Evolutionary conservation across 30 jellyfish, hydroid and myxozoan species (phyloP), one percentile per base, ranked within the genome.

Genomic region (Chironex yamaguchii): DNA sequence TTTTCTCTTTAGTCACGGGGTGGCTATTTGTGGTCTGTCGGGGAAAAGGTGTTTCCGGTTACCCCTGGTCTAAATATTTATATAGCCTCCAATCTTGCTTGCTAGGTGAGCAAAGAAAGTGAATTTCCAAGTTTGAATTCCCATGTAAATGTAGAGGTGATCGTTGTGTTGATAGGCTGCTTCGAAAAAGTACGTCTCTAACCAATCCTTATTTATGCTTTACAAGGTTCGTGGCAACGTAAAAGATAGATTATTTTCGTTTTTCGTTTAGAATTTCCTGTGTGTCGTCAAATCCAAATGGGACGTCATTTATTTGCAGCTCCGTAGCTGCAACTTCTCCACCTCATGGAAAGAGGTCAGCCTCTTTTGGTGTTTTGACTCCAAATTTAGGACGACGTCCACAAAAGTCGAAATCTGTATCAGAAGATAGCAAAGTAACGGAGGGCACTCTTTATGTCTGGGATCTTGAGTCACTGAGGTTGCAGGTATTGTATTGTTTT

Each of bases 401-500:
- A 49, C 71, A 79, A 25, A 84, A 67, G 25, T 1, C 80, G 63
- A 78, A 89, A n/a, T 78, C 96, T 3, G 25, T 88, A 73, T 52
- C 97, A 1, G 97, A 80, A 52, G 42, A 89, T 64, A 67, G 48
- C 76, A 79, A 53, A 29, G 89, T 85, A 12, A 22, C 76, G 2
- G 93, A 79, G 36, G 97, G 97, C 22, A 79, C 97, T 0, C 72
- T 89, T 58, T 89, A 66, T 34, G 89, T 73, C 26, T 89, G 97
- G 97, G 97, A 89, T 72, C 34, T 81, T 87, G 80, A 89, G 31
- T 65, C 97, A 3, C 81, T 89, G 48, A 89, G 65, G 82, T 82
- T 62, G 34, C 65, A 89, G 92, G 97, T 88, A 42, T 13, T 52
- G 9, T 13, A 17, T 42, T 42, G 17, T 17, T 42, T 17, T 42